Base-by-base conservation (phyloP, 2,888 invertebrate genomes). In the Lycia hirtaria region DNA sequence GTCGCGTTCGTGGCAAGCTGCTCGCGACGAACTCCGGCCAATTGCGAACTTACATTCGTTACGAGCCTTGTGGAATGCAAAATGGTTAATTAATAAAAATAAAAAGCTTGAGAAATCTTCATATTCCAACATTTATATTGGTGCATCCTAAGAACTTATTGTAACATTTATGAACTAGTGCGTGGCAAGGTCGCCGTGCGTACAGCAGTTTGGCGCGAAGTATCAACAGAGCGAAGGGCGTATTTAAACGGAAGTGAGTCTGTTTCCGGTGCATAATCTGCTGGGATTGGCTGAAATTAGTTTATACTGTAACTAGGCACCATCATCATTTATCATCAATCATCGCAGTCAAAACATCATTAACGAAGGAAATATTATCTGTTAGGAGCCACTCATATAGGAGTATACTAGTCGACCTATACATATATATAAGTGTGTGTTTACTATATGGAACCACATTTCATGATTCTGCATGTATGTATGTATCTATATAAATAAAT, bases 171-270 rank as follows among this genome's bases (percentile, higher is more conserved):
- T 53, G 54, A 82, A 86, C 84, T 63, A 22, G 35, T 37, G 40
- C 72, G 69, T 71, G 72, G 55, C 72, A 78, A 72, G 79, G 88
- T 60, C 82, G 80, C 28, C 73, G 80, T 60, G 86, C 86, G 49
- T 90, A 86, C 83, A 78, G 72, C 80, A 77, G 76, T 60, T 69
- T 91, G 60, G 76, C 90, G 64, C 87, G 90, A 64, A 87, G 83
- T 75, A 70, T 91, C 64, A 86, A 83, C 55, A 70, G 89, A 71
- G 89, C 88, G 70, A 83, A 88, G 73, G 89, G 91, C 63, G 81
- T 91, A 80, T 84, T 90, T 72, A 91, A 91, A 72, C 84, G 85
- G 82, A 87, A 82, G 90, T 91, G 90, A 91, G 91, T 91, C 75
- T 77, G 60, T 24, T 19, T 67, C 61, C 15, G 33, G 33, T 33